phyloP scores from a whole-genome alignment of 2,888 invertebrate genomes.

The Parnassius glacialis region DNA sequence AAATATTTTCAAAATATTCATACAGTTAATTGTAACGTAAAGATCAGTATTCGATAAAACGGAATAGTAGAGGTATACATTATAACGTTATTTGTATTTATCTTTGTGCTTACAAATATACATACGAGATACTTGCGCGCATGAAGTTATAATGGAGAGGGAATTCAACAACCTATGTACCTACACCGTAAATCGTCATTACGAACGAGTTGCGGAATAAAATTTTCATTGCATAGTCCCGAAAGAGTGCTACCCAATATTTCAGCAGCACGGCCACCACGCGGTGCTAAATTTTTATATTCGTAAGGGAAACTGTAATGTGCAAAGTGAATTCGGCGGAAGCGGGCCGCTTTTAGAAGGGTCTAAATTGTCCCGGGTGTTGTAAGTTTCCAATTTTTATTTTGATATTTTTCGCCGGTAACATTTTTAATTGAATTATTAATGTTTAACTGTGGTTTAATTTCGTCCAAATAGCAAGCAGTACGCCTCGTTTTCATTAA shows the following conservation, averaged over 20 bases:
- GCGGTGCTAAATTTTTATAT: conserved; percentile 69
- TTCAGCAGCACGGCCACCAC: conserved; percentile 53
- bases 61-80: no score
- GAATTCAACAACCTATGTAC: conserved; percentile 23
- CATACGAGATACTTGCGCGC: no score
- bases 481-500: no score
- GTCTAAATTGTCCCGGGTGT: conserved; percentile 36
- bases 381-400: conserved; percentile 38
- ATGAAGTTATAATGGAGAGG: not conserved
- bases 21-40: no score
- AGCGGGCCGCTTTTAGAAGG: conserved; percentile 39
- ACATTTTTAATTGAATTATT: conserved; percentile 19
- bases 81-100: no score
- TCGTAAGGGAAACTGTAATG: conserved; percentile 67
- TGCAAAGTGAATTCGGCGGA: conserved; percentile 57
- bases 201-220: conserved; percentile 48
- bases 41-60: no score
- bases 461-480: not conserved
- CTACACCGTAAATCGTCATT: conserved; percentile 46
- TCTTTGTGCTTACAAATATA: no score
- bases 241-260: conserved; percentile 48
- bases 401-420: not conserved
- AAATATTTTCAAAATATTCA: no score
- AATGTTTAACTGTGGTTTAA: not conserved
- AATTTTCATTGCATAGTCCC: conserved; percentile 35